These are phyloP conservation scores for Drosophila phalerata DNA, from an alignment of 2,888 invertebrate genomes.

Conservation along the genomic window DNA sequence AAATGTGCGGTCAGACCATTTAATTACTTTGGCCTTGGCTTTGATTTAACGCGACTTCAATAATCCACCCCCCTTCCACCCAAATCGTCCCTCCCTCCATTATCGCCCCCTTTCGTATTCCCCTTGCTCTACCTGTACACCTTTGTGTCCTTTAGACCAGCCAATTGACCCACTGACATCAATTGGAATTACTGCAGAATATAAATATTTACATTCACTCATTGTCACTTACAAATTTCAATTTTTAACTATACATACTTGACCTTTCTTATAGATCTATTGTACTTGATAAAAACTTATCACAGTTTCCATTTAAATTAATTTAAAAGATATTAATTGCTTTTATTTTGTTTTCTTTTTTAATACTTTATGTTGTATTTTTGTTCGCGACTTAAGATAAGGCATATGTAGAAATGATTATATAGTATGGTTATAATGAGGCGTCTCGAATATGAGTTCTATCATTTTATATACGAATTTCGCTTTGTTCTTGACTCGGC, in stretches of 20 bases:
- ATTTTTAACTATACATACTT: too few relatives aligned
- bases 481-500: constrained; percentile 32
- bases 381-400: not conserved
- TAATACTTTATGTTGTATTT: not conserved
- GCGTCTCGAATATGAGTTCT: not conserved
- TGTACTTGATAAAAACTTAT: not conserved
- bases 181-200: not conserved
- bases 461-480: constrained; percentile 11
- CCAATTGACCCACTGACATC: constrained; percentile 42
- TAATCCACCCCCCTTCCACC: not conserved
- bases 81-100: not conserved
- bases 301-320: not conserved
- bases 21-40: constrained; percentile 65
- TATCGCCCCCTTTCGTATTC: not conserved
- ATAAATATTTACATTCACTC: not conserved
- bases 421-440: not conserved
- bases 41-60: constrained; percentile 37
- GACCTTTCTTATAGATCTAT: too few relatives aligned
- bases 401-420: not conserved
- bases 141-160: constrained; percentile 6
- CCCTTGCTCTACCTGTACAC: not conserved
- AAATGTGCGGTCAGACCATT: constrained; percentile 61
- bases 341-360: not conserved
- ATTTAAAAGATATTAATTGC: not conserved
- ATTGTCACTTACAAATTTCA: too few relatives aligned